Evolutionary conservation across 2,888 invertebrate species (phyloP).

Genomic region (Habroteleia sp.): DNA sequence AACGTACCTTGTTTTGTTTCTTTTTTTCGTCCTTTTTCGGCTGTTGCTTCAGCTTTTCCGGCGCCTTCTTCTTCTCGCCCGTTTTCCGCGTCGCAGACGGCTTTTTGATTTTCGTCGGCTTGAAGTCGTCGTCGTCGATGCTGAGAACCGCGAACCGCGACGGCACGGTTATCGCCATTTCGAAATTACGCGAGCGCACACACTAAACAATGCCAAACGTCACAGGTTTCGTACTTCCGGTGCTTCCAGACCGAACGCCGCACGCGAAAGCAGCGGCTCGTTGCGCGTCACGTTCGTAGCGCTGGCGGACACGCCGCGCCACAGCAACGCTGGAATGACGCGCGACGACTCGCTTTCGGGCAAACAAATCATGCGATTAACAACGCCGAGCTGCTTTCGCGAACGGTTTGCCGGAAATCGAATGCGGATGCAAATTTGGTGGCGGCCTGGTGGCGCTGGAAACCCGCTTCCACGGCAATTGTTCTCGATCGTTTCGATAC

Average conservation of each 20-base stretch:
- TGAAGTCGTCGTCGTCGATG: constrained; percentile 87
- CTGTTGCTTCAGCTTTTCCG: constrained; percentile 71
- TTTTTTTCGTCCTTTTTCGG: constrained; percentile 75
- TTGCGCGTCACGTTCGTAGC: no score
- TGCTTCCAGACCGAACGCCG: constrained; percentile 51
- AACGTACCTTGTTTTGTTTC: constrained; percentile 75
- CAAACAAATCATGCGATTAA: constrained; percentile 23
- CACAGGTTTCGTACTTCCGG: constrained; percentile 37
- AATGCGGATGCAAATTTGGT: constrained; percentile 5
- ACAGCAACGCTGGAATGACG: background rate
- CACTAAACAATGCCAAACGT: constrained; percentile 34
- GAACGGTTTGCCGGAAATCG: constrained; percentile 17
- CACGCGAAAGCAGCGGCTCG: no score
- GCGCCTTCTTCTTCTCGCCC: constrained; percentile 74
- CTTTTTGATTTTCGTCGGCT: constrained; percentile 81
- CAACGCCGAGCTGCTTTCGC: constrained; percentile 19
- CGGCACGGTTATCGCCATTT: constrained; percentile 86
- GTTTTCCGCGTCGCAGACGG: constrained; percentile 67
- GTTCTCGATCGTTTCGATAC: background rate
- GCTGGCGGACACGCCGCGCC: constrained; percentile 8
- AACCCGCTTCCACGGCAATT: background rate
- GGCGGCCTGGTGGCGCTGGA: constrained; percentile 13
- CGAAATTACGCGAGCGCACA: constrained; percentile 18
- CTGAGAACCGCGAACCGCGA: constrained; percentile 89
- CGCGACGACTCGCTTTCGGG: constrained; percentile 7